Evolutionary conservation across 2,113 vertebrate species (phyloP).

Genomic region (Herpailurus yagouaroundi): DNA sequence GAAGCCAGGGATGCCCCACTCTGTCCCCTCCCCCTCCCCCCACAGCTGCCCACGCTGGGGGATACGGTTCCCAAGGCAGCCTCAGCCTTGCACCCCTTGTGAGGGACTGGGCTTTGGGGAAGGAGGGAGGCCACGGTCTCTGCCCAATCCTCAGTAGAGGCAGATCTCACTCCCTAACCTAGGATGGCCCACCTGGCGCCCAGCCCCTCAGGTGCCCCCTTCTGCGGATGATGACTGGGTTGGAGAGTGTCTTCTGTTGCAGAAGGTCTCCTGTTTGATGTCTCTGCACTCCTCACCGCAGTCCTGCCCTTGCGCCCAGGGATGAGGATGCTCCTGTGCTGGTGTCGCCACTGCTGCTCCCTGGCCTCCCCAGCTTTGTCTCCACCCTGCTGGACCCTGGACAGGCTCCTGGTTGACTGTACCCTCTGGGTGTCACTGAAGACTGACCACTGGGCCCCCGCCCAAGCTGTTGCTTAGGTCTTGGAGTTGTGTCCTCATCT

Average conservation of each 20-base stretch:
- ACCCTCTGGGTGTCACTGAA: background rate
- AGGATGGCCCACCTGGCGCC: background rate
- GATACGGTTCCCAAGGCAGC: background rate
- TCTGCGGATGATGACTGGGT: background rate
- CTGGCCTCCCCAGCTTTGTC: background rate
- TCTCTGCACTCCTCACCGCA: background rate
- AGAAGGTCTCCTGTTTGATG: background rate
- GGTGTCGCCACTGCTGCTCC: background rate
- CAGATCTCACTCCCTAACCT: background rate
- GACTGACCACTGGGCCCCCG: accelerated
- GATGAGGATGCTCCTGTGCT: background rate
- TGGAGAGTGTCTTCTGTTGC: background rate
- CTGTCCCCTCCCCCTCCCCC: accelerated
- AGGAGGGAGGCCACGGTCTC: background rate
- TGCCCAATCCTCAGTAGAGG: background rate
- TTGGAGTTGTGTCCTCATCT: background rate
- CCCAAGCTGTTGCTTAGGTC: background rate
- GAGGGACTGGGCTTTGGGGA: background rate
- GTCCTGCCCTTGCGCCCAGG: background rate
- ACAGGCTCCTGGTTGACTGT: background rate
- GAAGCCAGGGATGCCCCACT: background rate
- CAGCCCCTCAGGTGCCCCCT: background rate
- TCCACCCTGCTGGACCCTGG: background rate
- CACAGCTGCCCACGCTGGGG: background rate
- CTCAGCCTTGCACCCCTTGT: background rate